Evolutionary conservation across 35 echinoderm and acorn worm genomes (phyloP).

Genomic region (Apostichopus parvimensis): DNA sequence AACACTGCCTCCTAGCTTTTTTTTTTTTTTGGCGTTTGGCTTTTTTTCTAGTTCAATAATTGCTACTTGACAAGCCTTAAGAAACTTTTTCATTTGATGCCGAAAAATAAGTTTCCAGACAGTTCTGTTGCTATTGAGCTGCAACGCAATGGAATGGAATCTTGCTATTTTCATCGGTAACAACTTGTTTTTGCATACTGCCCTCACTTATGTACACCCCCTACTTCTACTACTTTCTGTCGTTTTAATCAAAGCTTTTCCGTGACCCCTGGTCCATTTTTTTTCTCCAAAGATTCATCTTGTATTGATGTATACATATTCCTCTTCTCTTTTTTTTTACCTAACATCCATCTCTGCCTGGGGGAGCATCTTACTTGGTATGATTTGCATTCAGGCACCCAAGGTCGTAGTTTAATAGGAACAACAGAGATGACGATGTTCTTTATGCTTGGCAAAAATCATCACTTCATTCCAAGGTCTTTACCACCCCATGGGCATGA

Average conservation of each 20-base stretch:
- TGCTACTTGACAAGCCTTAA: no score
- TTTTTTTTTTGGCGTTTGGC: no score
- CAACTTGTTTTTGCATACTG: background rate
- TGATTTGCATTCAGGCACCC: background rate
- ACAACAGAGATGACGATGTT: background rate
- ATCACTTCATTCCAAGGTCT: background rate
- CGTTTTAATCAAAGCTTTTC: background rate
- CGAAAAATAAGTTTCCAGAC: no score
- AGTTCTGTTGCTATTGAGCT: no score
- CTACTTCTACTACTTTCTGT: background rate
- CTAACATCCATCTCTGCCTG: background rate
- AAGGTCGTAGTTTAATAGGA: background rate
- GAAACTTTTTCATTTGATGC: no score
- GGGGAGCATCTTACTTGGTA: background rate
- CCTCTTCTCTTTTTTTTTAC: background rate
- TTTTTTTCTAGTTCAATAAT: no score
- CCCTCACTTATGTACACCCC: background rate
- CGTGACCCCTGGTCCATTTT: background rate
- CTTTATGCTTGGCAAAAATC: background rate
- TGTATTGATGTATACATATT: background rate
- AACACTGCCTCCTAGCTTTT: no score
- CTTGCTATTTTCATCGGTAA: no score
- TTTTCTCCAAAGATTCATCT: background rate
- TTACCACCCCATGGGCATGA: background rate
- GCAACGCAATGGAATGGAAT: no score